Conservation (phyloP, 2,888 invertebrate genomes). For the Scaptomyza reducta region DNA sequence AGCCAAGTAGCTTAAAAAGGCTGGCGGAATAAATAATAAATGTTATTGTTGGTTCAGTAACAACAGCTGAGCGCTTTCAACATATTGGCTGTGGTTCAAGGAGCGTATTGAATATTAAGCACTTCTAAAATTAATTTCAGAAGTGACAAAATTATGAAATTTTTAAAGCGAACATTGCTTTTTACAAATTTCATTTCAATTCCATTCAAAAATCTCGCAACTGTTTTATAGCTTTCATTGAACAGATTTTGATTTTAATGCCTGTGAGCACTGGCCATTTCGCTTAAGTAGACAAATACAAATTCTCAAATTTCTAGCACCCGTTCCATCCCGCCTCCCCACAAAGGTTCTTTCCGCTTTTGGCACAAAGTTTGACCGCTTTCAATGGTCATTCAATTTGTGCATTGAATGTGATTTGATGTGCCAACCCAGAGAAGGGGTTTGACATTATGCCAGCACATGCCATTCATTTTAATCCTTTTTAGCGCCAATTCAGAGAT, state of each 20-base stretch:
- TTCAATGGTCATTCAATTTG: conserved; percentile 56
- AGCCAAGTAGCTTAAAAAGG: conserved; percentile 4
- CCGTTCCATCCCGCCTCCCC: not conserved
- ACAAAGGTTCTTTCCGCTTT: not conserved
- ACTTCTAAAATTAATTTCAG: conserved; percentile 18
- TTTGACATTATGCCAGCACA: conserved; percentile 54
- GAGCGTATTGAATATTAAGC: conserved; percentile 17
- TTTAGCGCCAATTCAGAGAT: conserved; percentile 66
- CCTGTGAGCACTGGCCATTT: conserved; percentile 25
- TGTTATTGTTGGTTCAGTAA: conserved; percentile 25
- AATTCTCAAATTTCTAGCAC: conserved; percentile 17
- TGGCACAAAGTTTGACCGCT: conserved; percentile 24
- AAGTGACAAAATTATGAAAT: not conserved
- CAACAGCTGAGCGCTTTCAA: conserved; percentile 5
- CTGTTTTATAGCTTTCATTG: not conserved
- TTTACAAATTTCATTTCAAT: too few relatives aligned
- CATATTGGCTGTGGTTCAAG: conserved; percentile 1
- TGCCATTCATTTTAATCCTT: conserved; percentile 76
- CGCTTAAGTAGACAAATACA: conserved; percentile 19
- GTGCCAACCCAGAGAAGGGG: conserved; percentile 10
- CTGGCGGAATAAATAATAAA: conserved; percentile 40
- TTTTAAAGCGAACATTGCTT: too few relatives aligned
- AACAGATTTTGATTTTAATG: conserved; percentile 36
- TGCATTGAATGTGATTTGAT: conserved; percentile 57
- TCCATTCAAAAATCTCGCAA: too few relatives aligned